Evolutionary conservation across 2,113 vertebrate species (phyloP).

Genomic region (Acinonyx jubatus): DNA sequence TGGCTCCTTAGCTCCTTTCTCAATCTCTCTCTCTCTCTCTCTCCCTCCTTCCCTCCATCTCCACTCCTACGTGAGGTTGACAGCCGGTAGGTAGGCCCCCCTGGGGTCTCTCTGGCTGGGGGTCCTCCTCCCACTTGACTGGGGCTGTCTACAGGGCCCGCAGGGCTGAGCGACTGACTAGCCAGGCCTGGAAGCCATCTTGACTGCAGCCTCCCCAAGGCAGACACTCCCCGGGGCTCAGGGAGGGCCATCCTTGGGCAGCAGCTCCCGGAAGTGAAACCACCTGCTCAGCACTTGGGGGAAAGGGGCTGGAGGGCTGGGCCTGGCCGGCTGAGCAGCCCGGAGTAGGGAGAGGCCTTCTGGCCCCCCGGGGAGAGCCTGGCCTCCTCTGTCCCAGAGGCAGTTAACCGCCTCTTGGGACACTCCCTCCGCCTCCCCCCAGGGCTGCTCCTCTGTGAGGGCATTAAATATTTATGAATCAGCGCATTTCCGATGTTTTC

Average conservation of each 20-base stretch:
- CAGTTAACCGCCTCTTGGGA: conserved; percentile 87
- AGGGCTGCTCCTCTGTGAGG: conserved; percentile 48
- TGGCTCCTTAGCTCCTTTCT: not conserved
- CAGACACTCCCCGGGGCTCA: conserved; percentile 4
- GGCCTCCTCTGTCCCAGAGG: conserved; percentile 84
- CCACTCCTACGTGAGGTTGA: not conserved
- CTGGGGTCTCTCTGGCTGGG: not conserved
- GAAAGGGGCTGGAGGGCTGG: not conserved
- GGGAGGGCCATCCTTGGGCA: conserved; percentile 71
- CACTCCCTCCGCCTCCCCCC: conserved; percentile 38
- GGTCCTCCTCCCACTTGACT: not conserved
- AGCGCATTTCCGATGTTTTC: conserved; percentile 83
- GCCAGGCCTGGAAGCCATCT: conserved; percentile 55
- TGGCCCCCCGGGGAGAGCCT: not conserved
- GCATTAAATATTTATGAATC: conserved; percentile 93
- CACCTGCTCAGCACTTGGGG: conserved; percentile 81
- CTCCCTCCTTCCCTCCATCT: accelerated
- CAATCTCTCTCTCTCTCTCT: not conserved
- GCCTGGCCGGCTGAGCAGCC: not conserved
- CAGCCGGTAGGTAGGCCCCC: not conserved
- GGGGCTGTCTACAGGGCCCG: conserved; percentile 51
- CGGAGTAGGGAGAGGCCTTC: conserved; percentile 41
- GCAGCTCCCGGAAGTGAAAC: conserved; percentile 79
- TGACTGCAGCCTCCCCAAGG: conserved; percentile 3
- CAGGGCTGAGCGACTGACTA: not conserved